Percentiles rank a stretch among this genome's conserved stretches.
Conservation (phyloP, 1,140 invertebrate genomes). For the Plutomurus gul region DNA sequence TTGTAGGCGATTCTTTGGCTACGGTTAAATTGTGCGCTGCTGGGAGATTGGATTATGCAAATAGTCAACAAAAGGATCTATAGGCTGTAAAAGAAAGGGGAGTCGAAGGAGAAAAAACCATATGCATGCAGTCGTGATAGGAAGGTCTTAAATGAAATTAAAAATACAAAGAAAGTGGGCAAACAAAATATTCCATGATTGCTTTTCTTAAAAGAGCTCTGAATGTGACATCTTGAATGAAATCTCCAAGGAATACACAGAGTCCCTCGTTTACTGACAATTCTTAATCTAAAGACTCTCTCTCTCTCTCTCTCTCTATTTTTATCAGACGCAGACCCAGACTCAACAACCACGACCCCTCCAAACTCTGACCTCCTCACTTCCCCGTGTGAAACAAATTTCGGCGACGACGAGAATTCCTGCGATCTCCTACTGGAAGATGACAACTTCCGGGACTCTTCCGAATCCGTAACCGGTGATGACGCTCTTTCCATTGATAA, state of each 20-base stretch:
- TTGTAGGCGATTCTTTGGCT: too few species aligned
- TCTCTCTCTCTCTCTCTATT: background rate
- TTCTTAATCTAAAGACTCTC: background rate
- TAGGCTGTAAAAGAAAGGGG: too few species aligned
- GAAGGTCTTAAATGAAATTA: constrained; percentile 47
- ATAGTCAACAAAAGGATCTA: too few species aligned
- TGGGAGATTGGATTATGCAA: background rate
- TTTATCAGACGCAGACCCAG: constrained; percentile 52
- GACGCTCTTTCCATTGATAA: constrained; percentile 52
- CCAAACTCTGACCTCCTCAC: constrained; percentile 52
- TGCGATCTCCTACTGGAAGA: constrained; percentile 51
- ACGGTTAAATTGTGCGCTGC: too few species aligned
- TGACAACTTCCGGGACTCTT: constrained; percentile 49
- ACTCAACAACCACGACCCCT: constrained; percentile 59
- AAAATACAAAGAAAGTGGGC: constrained; percentile 39
- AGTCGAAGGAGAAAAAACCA: background rate
- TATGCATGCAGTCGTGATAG: background rate
- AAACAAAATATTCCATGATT: constrained; percentile 44
- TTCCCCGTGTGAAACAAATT: constrained; percentile 50
- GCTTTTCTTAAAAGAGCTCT: constrained; percentile 2
- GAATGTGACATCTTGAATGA: constrained; percentile 31
- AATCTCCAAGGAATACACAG: constrained; percentile 5
- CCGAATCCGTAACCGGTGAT: constrained; percentile 53
- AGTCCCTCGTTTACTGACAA: background rate
- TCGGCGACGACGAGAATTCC: constrained; percentile 51